phyloP scores from a whole-genome alignment of 2,797 vertebrate species.

The Aplochiton taeniatus region DNA sequence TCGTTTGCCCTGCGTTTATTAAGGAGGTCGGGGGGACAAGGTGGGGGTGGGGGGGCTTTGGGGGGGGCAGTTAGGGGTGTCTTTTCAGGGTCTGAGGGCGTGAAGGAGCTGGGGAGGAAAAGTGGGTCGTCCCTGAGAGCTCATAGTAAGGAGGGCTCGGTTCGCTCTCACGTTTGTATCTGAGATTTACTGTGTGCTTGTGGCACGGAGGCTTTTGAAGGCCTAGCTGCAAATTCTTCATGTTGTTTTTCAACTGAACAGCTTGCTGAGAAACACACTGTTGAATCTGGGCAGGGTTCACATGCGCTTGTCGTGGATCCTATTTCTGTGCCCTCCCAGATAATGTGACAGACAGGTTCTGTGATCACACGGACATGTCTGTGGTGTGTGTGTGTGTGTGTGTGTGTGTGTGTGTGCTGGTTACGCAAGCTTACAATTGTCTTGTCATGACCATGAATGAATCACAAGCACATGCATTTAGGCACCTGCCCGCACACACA shows the following conservation, averaged over 20 bases:
- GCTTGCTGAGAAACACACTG: too few species aligned
- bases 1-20: too few species aligned
- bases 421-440: conserved; percentile 63
- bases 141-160: too few species aligned
- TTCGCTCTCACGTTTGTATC: too few species aligned
- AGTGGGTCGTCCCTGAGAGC: too few species aligned
- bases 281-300: conserved; percentile 41
- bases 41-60: conserved; percentile 36
- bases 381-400: not conserved
- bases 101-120: too few species aligned
- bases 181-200: too few species aligned
- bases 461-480: conserved; percentile 37
- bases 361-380: conserved; percentile 40
- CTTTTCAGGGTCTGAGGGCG: not conserved
- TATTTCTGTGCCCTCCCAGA: conserved; percentile 36
- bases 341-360: conserved; percentile 51
- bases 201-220: too few species aligned
- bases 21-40: conserved; percentile 25
- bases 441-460: conserved; percentile 45
- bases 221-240: too few species aligned
- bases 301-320: conserved; percentile 30
- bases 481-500: conserved; percentile 32
- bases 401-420: conserved; percentile 7
- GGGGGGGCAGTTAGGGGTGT: conserved; percentile 33
- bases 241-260: too few species aligned